Evolutionary conservation across 2,888 invertebrate species (phyloP).

Genomic region (Synergus umbraculus): DNA sequence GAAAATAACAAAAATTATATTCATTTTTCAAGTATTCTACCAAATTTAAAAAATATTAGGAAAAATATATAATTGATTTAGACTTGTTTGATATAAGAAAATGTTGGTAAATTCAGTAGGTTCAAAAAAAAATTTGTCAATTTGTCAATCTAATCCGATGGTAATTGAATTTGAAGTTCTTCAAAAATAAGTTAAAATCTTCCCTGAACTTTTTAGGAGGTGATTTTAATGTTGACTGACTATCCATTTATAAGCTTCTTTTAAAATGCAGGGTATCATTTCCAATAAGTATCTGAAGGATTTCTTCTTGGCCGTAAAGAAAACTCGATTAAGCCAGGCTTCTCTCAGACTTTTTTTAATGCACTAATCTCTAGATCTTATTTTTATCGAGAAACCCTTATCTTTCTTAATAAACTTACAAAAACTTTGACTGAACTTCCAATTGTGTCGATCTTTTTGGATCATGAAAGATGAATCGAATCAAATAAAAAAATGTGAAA

Average conservation of each 20-base stretch:
- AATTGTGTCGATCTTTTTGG: too few species aligned
- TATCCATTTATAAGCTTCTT: neutral
- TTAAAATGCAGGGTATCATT: neutral
- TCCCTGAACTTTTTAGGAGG: neutral
- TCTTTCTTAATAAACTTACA: neutral
- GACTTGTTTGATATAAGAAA: too few species aligned
- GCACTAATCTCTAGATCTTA: neutral
- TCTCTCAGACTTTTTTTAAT: conserved; percentile 8
- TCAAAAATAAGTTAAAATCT: neutral
- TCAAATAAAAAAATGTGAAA: neutral
- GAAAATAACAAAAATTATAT: neutral
- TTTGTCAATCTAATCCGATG: neutral
- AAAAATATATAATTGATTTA: too few species aligned
- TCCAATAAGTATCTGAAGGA: neutral
- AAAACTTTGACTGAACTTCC: neutral
- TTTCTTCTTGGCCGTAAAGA: neutral
- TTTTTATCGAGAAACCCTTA: neutral
- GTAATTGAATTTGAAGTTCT: neutral
- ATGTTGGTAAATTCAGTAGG: too few species aligned
- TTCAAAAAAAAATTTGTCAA: too few species aligned
- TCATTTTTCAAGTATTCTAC: neutral
- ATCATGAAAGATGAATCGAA: too few species aligned
- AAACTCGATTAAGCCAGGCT: conserved; percentile 5
- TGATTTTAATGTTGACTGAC: neutral
- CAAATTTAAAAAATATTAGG: too few species aligned